phyloP scores from a whole-genome alignment of 2,113 vertebrate species.

The Oplegnathus fasciatus region DNA sequence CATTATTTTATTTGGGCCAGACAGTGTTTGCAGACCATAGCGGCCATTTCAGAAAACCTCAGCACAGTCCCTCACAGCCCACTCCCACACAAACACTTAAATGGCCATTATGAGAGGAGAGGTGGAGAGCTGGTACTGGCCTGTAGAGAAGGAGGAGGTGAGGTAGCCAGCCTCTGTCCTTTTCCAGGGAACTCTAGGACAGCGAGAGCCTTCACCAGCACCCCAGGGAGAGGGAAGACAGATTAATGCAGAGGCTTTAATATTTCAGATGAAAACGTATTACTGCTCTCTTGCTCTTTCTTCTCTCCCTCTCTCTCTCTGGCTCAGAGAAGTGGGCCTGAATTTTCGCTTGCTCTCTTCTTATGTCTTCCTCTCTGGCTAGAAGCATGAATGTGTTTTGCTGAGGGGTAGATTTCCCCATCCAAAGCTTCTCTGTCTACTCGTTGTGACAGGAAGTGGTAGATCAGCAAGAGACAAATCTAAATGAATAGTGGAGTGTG shows the following conservation, averaged over 20 bases:
- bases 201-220: slow-evolving; percentile 73
- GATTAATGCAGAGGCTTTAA: slow-evolving; percentile 85
- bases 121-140: slow-evolving; percentile 42
- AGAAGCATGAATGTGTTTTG: slow-evolving; percentile 59
- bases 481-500: slow-evolving; percentile 43
- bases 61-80: slow-evolving; percentile 33
- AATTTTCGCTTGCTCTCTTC: slow-evolving; percentile 28
- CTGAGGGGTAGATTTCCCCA: slow-evolving; percentile 54
- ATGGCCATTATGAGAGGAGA: slow-evolving; percentile 59
- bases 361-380: slow-evolving; percentile 50
- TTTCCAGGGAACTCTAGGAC: slow-evolving; percentile 74
- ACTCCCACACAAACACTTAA: slow-evolving; percentile 66
- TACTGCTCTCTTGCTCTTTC: slow-evolving; percentile 73
- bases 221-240: slow-evolving; percentile 79
- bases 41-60: slow-evolving; percentile 57
- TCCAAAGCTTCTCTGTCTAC: slow-evolving; percentile 48
- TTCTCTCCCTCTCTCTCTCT: slow-evolving; percentile 13
- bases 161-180: slow-evolving; percentile 64
- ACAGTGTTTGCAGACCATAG: slow-evolving; percentile 8
- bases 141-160: slow-evolving; percentile 50
- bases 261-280: slow-evolving; percentile 86
- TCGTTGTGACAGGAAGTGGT: slow-evolving; percentile 64
- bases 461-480: slow-evolving; percentile 53
- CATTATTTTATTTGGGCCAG: background rate
- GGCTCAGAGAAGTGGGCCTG: slow-evolving; percentile 36